A percentile compares a stretch with the other conserved stretches of the same genome.
phyloP scores from a whole-genome alignment of 2,888 invertebrate genomes.

The Lasius fuliginosus region DNA sequence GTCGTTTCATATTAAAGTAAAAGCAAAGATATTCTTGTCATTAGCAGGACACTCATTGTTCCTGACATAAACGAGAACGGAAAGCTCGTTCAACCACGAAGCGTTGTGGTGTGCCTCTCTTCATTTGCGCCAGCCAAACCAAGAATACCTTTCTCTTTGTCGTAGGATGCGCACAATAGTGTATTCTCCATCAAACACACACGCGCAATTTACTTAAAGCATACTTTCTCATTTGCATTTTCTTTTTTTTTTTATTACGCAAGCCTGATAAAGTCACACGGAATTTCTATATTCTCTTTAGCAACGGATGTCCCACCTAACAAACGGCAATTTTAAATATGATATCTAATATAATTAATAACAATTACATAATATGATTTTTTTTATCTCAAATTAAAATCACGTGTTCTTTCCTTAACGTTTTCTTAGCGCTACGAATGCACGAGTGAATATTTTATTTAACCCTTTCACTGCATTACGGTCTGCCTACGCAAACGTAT shows the following conservation, averaged over 20 bases:
- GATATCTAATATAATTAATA: constrained; percentile 1
- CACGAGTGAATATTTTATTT: constrained; percentile 16
- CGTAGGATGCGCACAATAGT: constrained; percentile 54
- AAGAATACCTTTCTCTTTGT: constrained; percentile 67
- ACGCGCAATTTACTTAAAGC: constrained; percentile 51
- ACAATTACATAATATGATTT: constrained; percentile 13
- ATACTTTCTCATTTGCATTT: constrained; percentile 63
- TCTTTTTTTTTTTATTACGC: constrained; percentile 27
- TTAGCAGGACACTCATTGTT: constrained; percentile 46
- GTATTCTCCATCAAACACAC: constrained; percentile 53
- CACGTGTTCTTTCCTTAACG: not conserved
- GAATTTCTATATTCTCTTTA: not conserved
- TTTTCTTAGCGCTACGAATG: not conserved
- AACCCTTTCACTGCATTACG: constrained; percentile 29
- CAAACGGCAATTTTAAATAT: constrained; percentile 1
- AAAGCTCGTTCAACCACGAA: constrained; percentile 38
- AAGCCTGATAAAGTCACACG: not conserved
- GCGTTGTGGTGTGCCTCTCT: constrained; percentile 41
- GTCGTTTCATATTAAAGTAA: constrained; percentile 16
- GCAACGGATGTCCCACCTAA: not conserved
- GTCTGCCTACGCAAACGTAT: not conserved
- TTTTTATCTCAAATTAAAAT: not conserved
- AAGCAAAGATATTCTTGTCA: constrained; percentile 49
- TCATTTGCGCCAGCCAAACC: constrained; percentile 25
- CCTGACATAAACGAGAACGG: constrained; percentile 53